These are phyloP conservation scores for Pseudobourletiella spinata DNA, from an alignment of 1,140 invertebrate genomes.

Conservation along the genomic window DNA sequence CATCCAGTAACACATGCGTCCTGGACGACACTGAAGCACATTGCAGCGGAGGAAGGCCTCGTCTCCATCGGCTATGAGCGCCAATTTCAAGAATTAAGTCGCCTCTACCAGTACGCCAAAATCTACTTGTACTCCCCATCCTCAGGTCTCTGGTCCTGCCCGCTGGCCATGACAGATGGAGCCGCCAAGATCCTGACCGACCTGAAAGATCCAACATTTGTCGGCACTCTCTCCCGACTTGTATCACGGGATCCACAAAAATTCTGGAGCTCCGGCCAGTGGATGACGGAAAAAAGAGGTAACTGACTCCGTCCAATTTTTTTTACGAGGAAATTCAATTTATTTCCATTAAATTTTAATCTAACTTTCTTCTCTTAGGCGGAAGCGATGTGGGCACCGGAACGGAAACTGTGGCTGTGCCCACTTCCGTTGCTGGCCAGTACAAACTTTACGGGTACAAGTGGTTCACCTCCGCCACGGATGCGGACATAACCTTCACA, in stretches of 20 bases:
- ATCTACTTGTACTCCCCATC: conserved; percentile 48
- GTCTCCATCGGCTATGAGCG: conserved; percentile 50
- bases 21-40: conserved; percentile 49
- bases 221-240: conserved; percentile 42
- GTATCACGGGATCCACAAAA: conserved; percentile 44
- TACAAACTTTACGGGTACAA: conserved; percentile 48
- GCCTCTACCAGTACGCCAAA: conserved; percentile 51
- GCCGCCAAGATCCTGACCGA: conserved; percentile 39
- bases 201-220: conserved; percentile 35
- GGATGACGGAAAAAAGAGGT: conserved; percentile 54
- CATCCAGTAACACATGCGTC: conserved; percentile 47
- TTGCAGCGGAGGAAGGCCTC: conserved; percentile 52
- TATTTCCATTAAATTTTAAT: too few species aligned
- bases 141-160: conserved; percentile 51
- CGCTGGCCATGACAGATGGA: conserved; percentile 51
- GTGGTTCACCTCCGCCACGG: conserved; percentile 56
- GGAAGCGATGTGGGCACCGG: conserved; percentile 54
- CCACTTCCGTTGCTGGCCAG: conserved; percentile 39
- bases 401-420: conserved; percentile 50
- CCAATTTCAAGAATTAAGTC: conserved; percentile 43
- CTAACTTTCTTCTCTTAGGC: conserved; percentile 33
- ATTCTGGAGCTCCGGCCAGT: conserved; percentile 57
- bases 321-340: too few species aligned
- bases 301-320: neutral
- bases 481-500: conserved; percentile 52